phyloP scores from a whole-genome alignment of 2,888 invertebrate genomes.

The Sipha maydis region DNA sequence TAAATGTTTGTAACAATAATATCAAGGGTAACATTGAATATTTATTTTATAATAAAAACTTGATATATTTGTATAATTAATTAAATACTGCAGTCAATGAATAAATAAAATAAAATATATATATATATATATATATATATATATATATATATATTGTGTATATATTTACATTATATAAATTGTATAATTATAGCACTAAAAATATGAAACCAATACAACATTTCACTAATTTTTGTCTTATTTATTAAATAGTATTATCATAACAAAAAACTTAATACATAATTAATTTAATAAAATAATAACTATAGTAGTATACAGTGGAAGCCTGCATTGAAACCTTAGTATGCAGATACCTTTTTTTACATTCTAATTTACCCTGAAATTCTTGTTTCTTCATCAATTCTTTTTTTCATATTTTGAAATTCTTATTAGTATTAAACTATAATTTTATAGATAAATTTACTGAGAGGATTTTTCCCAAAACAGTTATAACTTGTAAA shows the following conservation, averaged over 20 bases:
- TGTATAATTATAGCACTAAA: neutral
- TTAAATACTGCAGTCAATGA: slow-evolving; percentile 7
- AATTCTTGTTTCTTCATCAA: neutral
- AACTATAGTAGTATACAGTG: neutral
- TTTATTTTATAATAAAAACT: neutral
- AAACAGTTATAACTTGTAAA: no score
- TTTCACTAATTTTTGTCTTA: neutral
- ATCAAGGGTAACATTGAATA: slow-evolving; percentile 26
- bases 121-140: no score
- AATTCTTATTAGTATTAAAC: neutral
- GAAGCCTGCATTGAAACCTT: neutral
- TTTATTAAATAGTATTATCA: neutral
- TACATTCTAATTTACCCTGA: neutral
- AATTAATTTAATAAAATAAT: slow-evolving; percentile 10
- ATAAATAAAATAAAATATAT: no score
- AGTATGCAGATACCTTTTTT: neutral
- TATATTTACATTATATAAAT: neutral
- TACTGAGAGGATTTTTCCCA: no score
- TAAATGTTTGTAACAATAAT: slow-evolving; percentile 20
- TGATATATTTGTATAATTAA: neutral
- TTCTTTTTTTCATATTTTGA: neutral
- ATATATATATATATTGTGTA: neutral
- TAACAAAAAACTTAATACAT: neutral
- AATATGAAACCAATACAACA: neutral
- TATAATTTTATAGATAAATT: no score